Percentiles rank a stretch among this genome's conserved stretches.
These are phyloP conservation scores for Antechinus flavipes DNA, from an alignment of 2,113 vertebrate genomes.

Conservation along the genomic window DNA sequence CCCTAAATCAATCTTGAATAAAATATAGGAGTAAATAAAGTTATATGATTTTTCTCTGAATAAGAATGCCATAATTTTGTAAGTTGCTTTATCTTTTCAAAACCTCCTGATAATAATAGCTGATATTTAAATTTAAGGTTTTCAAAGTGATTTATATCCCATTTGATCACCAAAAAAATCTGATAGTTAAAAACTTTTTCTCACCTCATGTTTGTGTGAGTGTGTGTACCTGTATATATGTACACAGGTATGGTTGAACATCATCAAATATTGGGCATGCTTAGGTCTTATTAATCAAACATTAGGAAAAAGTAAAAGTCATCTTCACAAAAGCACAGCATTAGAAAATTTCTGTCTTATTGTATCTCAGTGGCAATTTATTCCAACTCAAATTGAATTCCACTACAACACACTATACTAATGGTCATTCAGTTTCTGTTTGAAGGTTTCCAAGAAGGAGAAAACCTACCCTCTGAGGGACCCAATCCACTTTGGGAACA, in stretches of 20 bases:
- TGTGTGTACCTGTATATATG: no score
- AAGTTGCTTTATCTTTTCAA: not conserved
- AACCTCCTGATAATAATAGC: not conserved
- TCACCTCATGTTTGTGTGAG: not conserved
- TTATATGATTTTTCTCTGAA: not conserved
- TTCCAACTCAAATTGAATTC: not conserved
- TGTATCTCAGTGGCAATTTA: not conserved
- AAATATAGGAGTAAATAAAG: no score
- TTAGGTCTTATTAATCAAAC: not conserved
- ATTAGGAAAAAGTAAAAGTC: not conserved
- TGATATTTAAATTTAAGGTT: not conserved
- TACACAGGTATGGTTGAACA: not conserved
- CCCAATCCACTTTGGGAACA: no score
- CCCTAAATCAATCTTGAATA: not conserved
- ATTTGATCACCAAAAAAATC: not conserved
- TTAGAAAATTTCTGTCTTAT: not conserved
- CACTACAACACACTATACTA: not conserved
- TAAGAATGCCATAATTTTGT: not conserved
- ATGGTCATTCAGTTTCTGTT: not conserved
- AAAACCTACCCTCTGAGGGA: no score
- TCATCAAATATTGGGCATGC: not conserved
- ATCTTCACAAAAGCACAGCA: not conserved
- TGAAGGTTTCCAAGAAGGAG: no score
- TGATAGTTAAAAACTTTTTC: not conserved
- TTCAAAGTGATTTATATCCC: not conserved